phyloP scores from a whole-genome alignment of 1,140 invertebrate species.

The Saccostrea cuccullata region DNA sequence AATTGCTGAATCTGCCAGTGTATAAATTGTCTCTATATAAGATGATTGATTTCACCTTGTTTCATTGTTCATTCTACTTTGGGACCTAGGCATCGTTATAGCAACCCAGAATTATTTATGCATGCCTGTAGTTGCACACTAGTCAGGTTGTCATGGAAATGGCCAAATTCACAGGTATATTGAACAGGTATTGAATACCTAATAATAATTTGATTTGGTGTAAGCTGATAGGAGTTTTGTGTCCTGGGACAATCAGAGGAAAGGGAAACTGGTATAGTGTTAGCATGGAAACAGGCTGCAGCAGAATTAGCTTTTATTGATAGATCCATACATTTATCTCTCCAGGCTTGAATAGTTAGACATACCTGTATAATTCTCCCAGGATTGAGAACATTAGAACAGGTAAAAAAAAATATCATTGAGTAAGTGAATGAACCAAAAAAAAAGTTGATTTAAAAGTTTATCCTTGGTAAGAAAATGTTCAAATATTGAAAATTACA shows the following conservation, averaged over 20 bases:
- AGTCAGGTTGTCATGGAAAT: constrained; percentile 69
- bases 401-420: constrained; percentile 30
- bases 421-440: not conserved
- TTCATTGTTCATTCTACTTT: constrained; percentile 66
- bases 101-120: constrained; percentile 71
- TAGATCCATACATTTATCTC: constrained; percentile 36
- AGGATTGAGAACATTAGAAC: constrained; percentile 14
- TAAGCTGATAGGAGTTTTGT: constrained; percentile 5
- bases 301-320: constrained; percentile 36
- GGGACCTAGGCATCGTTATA: constrained; percentile 65
- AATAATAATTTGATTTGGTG: constrained; percentile 37
- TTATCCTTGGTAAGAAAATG: not conserved
- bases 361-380: constrained; percentile 27
- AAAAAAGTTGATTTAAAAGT: constrained; percentile 1
- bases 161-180: constrained; percentile 63
- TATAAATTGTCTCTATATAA: constrained; percentile 27
- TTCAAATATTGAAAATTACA: not conserved
- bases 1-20: constrained; percentile 9
- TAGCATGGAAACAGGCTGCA: constrained; percentile 22
- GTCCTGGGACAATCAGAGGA: constrained; percentile 18
- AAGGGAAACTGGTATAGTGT: constrained; percentile 32
- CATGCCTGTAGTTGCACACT: constrained; percentile 68
- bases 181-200: constrained; percentile 45
- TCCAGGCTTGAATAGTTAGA: constrained; percentile 32
- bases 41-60: constrained; percentile 65